phyloP scores from a whole-genome alignment of 2,888 invertebrate species.

The Drosophila colorata region DNA sequence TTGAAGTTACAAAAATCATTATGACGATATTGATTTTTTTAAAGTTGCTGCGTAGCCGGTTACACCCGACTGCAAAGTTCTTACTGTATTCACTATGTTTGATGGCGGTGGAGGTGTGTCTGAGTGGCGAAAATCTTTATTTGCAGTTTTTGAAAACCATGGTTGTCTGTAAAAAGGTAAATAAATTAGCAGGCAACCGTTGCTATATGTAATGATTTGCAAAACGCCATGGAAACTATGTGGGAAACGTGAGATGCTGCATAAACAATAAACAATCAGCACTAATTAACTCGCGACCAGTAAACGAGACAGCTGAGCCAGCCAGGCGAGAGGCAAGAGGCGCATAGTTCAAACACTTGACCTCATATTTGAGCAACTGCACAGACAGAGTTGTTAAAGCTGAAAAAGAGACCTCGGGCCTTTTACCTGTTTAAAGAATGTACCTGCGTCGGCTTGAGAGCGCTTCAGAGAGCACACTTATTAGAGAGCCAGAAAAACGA shows the following conservation, averaged over 20 bases:
- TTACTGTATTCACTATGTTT: not conserved
- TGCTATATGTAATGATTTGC: conserved; percentile 11
- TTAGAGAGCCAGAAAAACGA: conserved; percentile 34
- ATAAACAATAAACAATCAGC: conserved; percentile 59
- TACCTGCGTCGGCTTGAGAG: conserved; percentile 44
- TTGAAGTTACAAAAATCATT: too few relatives aligned
- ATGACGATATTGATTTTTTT: too few relatives aligned
- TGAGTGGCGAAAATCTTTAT: not conserved
- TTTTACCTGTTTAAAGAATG: conserved; percentile 68
- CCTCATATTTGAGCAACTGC: conserved; percentile 77
- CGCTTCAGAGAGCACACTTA: not conserved
- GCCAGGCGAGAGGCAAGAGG: conserved; percentile 14
- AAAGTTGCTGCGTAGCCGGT: too few relatives aligned
- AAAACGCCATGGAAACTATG: conserved; percentile 37
- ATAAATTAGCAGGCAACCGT: conserved; percentile 17
- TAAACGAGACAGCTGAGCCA: conserved; percentile 32
- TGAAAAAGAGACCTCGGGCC: conserved; percentile 32
- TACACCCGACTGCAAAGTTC: too few relatives aligned
- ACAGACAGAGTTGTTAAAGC: conserved; percentile 28
- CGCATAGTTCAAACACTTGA: conserved; percentile 77
- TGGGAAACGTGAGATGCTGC: conserved; percentile 59
- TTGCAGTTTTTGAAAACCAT: conserved; percentile 29
- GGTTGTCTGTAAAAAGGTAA: conserved; percentile 10
- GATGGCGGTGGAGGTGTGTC: not conserved
- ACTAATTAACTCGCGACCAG: conserved; percentile 71